Evolutionary conservation across 2,113 vertebrate genomes (phyloP).

Genomic region (Fulmarus glacialis): DNA sequence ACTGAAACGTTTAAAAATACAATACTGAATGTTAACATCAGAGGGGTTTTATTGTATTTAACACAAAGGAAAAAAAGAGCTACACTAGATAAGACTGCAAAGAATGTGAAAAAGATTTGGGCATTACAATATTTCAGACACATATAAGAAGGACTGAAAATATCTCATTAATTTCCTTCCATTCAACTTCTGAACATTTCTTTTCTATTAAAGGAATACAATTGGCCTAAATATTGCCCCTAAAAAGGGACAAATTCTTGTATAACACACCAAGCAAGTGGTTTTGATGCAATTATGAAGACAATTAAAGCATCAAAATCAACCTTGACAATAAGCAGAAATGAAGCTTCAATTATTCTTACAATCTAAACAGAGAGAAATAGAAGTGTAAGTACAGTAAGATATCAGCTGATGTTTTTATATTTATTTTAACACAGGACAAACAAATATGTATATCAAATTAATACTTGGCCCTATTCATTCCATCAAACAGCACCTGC

Average conservation of each 20-base stretch:
- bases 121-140: background rate
- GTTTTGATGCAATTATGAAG: background rate
- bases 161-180: background rate
- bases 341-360: background rate
- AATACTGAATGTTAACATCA: background rate
- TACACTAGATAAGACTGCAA: background rate
- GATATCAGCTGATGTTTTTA: background rate
- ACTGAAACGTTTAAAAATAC: background rate
- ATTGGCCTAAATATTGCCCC: background rate
- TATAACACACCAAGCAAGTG: background rate
- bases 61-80: background rate
- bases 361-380: background rate
- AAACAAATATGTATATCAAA: background rate
- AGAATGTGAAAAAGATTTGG: background rate
- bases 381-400: background rate
- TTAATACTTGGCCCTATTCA: background rate
- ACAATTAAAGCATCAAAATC: background rate
- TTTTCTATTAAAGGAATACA: background rate
- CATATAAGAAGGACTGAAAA: background rate
- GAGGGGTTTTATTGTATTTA: background rate
- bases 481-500: background rate
- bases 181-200: background rate
- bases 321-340: background rate
- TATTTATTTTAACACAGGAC: background rate
- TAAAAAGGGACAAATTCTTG: background rate